A percentile compares a stretch with the other conserved stretches of the same genome.
Conservation (phyloP, 2,113 vertebrate genomes). For the Urocolius indicus region DNA sequence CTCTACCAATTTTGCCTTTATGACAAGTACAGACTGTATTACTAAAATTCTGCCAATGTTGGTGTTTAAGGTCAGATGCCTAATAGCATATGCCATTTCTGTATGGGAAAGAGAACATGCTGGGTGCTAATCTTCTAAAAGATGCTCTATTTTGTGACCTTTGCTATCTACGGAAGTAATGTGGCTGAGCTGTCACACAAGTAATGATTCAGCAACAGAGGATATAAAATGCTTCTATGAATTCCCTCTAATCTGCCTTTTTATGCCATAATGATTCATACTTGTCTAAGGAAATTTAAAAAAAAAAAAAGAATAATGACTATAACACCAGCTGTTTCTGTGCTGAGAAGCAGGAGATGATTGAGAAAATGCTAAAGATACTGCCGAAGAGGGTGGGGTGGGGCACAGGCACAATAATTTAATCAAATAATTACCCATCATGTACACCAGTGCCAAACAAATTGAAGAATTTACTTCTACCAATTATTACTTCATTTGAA, state of each 20-base stretch:
- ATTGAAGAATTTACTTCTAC: neutral
- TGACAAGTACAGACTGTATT: neutral
- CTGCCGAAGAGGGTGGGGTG: neutral
- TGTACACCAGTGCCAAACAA: neutral
- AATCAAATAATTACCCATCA: constrained; percentile 42
- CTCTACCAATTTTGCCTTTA: neutral
- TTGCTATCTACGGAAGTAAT: neutral
- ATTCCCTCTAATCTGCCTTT: constrained; percentile 8
- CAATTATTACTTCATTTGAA: neutral
- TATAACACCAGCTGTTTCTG: constrained; percentile 26
- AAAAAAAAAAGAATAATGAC: neutral
- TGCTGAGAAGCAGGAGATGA: neutral
- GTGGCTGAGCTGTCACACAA: neutral
- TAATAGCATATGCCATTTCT: neutral
- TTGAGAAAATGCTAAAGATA: constrained; percentile 1
- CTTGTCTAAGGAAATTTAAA: neutral
- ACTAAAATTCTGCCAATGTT: neutral
- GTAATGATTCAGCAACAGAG: neutral
- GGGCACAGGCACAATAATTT: neutral
- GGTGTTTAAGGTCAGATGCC: neutral
- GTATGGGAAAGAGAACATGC: neutral
- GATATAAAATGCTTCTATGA: neutral
- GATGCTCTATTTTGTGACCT: neutral
- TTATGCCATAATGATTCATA: neutral
- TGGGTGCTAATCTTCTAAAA: neutral